Percentiles rank a stretch among this genome's conserved stretches.
Conservation (phyloP, 2,113 vertebrate species). For the Chroicocephalus ridibundus region DNA sequence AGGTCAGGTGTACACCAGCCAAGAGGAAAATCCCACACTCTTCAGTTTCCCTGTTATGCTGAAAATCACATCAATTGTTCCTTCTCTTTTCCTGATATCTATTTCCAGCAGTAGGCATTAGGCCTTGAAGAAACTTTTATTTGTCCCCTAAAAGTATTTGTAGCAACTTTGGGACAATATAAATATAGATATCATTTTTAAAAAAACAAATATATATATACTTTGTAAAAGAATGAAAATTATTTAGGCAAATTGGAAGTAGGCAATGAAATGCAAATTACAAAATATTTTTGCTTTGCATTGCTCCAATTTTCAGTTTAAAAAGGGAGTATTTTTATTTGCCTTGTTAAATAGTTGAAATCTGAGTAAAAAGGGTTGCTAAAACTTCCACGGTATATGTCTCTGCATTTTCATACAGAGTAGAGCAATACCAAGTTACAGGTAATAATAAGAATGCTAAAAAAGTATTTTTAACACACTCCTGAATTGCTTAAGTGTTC, state of each 20-base stretch:
- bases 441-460: background rate
- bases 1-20: background rate
- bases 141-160: background rate
- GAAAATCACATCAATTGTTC: background rate
- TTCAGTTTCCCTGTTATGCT: background rate
- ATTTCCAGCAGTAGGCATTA: background rate
- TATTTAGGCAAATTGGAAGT: background rate
- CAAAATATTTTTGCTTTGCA: background rate
- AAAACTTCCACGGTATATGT: background rate
- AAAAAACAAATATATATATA: rapidly evolving
- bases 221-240: background rate
- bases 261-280: background rate
- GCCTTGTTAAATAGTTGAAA: background rate
- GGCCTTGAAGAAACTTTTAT: background rate
- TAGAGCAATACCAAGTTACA: background rate
- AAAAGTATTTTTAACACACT: background rate
- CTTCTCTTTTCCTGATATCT: background rate
- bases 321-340: background rate
- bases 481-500: background rate
- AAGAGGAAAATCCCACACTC: background rate
- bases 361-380: background rate
- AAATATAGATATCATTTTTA: background rate
- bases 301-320: background rate
- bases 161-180: background rate
- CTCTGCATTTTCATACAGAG: background rate